Evolutionary conservation across 1,140 invertebrate species (phyloP).

Genomic region (Megathymus violae): DNA sequence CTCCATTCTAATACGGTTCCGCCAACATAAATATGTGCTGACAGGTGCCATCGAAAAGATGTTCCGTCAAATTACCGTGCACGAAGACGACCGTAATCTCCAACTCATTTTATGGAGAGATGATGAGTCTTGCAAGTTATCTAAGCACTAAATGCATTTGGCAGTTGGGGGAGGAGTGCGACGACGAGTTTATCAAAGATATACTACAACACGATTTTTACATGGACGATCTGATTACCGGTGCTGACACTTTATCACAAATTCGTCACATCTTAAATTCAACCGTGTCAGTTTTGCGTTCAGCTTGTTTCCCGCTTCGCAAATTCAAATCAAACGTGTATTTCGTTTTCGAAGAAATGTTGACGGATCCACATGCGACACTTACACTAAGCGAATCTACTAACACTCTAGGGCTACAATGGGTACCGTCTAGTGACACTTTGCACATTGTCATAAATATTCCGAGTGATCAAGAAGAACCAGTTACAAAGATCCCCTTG

Average conservation of each 20-base stretch:
- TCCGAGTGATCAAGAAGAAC: constrained; percentile 7
- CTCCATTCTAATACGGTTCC: too few species aligned
- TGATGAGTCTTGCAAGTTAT: constrained; percentile 50
- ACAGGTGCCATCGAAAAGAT: constrained; percentile 62
- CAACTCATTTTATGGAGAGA: constrained; percentile 67
- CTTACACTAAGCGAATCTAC: constrained; percentile 21
- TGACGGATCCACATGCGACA: constrained; percentile 12
- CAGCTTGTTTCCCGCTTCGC: constrained; percentile 37
- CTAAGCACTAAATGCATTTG: constrained; percentile 56
- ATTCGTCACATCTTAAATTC: constrained; percentile 35
- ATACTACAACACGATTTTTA: constrained; percentile 71
- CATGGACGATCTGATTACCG: constrained; percentile 77
- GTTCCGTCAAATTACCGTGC: constrained; percentile 38
- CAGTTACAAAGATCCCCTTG: constrained; percentile 60
- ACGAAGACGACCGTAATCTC: constrained; percentile 48
- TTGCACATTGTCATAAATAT: constrained; percentile 29
- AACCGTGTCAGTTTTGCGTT: constrained; percentile 9
- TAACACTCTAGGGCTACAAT: constrained; percentile 38
- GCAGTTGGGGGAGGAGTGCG: constrained; percentile 52
- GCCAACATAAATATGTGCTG: constrained; percentile 59
- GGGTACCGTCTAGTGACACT: constrained; percentile 34
- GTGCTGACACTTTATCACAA: constrained; percentile 41
- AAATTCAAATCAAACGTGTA: constrained; percentile 34
- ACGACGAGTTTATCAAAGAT: constrained; percentile 39
- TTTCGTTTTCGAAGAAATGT: constrained; percentile 3